Evolutionary conservation across 2,113 vertebrate species (phyloP).

Genomic region (Astur gentilis): DNA sequence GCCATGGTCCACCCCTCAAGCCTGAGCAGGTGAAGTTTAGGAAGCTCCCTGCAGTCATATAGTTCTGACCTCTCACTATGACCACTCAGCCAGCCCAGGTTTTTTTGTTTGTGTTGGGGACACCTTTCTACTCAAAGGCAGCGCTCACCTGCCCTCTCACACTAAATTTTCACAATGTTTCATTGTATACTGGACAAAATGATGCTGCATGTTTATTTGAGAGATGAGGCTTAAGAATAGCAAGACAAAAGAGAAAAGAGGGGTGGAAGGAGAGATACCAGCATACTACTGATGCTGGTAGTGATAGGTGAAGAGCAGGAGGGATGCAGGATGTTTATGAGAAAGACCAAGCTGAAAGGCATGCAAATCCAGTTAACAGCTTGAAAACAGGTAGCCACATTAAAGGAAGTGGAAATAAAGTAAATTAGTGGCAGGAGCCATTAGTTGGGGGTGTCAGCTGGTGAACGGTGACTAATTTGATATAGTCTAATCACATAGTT

Average conservation of each 20-base stretch:
- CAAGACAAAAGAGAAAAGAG: neutral
- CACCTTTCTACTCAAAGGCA: neutral
- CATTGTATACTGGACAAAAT: neutral
- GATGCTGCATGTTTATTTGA: neutral
- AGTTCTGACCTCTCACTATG: neutral
- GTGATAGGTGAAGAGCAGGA: neutral
- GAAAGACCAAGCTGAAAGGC: neutral
- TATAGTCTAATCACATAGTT: constrained; percentile 25
- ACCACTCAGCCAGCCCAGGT: neutral
- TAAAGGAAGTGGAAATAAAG: constrained; percentile 55
- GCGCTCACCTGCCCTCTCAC: neutral
- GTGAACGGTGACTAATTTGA: constrained; percentile 19
- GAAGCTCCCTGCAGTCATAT: neutral
- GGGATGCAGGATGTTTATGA: neutral
- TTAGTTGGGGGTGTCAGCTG: constrained; percentile 32
- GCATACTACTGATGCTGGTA: neutral
- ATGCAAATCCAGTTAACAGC: constrained; percentile 44
- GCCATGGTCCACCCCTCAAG: neutral
- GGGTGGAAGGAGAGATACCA: neutral
- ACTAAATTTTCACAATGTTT: neutral
- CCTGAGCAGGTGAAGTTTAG: neutral
- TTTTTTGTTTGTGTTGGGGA: neutral
- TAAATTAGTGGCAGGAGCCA: constrained; percentile 32
- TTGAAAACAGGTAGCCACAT: constrained; percentile 31
- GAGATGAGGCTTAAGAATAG: neutral